A percentile compares a stretch with the other conserved stretches of the same genome.
Evolutionary conservation across 2,888 invertebrate genomes (phyloP).

Genomic region (Idaea biselata): DNA sequence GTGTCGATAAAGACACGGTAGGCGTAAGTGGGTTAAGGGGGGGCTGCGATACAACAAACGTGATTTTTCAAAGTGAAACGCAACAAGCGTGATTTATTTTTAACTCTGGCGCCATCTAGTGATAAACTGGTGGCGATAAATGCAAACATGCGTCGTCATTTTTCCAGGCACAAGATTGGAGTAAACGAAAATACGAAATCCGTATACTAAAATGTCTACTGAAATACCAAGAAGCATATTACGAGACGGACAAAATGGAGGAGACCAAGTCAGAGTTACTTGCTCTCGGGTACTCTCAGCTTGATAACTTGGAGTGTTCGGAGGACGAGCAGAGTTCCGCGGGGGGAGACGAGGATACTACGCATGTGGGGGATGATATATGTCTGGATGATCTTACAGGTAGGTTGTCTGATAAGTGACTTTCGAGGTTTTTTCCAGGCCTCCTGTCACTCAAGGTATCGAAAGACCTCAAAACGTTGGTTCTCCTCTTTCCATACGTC

Average conservation of each 20-base stretch:
- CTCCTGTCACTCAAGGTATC: neutral
- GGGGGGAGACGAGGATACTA: slow-evolving; percentile 75
- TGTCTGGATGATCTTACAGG: slow-evolving; percentile 87
- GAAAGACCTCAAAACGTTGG: too few species aligned
- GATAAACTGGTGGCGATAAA: too few species aligned
- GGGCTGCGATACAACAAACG: too few species aligned
- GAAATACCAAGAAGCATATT: slow-evolving; percentile 78
- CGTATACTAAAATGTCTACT: slow-evolving; percentile 79
- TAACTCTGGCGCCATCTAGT: too few species aligned
- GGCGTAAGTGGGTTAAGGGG: too few species aligned
- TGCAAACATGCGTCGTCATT: too few species aligned
- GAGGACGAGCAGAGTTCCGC: slow-evolving; percentile 73
- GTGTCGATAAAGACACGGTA: too few species aligned
- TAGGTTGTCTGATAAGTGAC: slow-evolving; percentile 33
- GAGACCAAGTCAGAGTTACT: slow-evolving; percentile 75
- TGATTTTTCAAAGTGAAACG: too few species aligned
- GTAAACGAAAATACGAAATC: slow-evolving; percentile 80
- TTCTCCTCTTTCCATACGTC: too few species aligned
- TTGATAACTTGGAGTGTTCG: slow-evolving; percentile 73
- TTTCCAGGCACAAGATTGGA: slow-evolving; percentile 72
- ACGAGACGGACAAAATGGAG: slow-evolving; percentile 75
- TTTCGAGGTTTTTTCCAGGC: neutral
- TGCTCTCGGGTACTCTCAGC: slow-evolving; percentile 60
- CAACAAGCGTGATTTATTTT: too few species aligned
- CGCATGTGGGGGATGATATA: slow-evolving; percentile 85